Conservation (phyloP, 2,113 vertebrate species). For the Balaenoptera acutorostrata region DNA sequence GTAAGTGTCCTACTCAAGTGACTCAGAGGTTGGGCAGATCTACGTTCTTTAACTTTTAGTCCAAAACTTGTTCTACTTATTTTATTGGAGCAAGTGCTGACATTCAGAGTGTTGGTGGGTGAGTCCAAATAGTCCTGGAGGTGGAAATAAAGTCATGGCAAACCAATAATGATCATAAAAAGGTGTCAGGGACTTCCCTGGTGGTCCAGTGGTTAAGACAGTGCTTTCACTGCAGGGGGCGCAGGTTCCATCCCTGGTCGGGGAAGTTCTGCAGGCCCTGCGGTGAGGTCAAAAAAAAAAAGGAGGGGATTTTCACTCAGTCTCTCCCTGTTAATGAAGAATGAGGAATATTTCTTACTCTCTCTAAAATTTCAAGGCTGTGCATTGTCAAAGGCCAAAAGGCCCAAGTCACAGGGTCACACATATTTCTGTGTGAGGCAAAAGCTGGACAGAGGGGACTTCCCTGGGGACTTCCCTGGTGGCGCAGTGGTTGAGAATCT, state of each 20-base stretch:
- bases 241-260: too few relatives aligned
- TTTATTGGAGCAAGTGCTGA: neutral
- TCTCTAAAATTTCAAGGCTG: neutral
- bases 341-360: neutral
- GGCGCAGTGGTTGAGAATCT: too few relatives aligned
- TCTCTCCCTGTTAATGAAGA: neutral
- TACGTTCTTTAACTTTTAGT: neutral
- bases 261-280: too few relatives aligned
- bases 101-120: rapidly evolving
- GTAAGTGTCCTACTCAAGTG: neutral
- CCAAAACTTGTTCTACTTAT: neutral
- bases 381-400: neutral
- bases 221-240: too few relatives aligned
- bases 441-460: neutral
- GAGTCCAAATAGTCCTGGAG: neutral
- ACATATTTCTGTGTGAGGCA: neutral
- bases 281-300: too few relatives aligned
- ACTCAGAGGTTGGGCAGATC: neutral
- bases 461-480: too few relatives aligned
- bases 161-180: rapidly evolving
- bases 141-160: neutral
- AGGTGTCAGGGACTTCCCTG: neutral
- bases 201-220: too few relatives aligned
- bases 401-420: neutral
- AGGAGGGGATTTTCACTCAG: neutral